Percentiles rank a stretch among this genome's conserved stretches.
Evolutionary conservation across 2,888 invertebrate species (phyloP).

Genomic region (Pammene aurita): DNA sequence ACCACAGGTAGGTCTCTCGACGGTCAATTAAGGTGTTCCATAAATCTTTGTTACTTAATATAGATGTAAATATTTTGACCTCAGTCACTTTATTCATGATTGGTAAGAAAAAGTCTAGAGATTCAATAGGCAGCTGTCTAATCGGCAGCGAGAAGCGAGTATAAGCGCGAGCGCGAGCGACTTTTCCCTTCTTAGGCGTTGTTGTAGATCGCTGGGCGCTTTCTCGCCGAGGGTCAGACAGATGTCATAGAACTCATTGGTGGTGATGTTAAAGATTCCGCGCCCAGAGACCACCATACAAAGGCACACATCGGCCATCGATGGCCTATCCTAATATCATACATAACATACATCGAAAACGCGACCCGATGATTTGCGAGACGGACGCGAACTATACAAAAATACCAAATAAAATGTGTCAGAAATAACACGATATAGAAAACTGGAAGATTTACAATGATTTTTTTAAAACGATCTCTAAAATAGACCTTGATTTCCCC

Average conservation of each 20-base stretch:
- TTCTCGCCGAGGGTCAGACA: too few species aligned
- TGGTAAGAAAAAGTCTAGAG: not conserved
- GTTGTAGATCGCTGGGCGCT: too few species aligned
- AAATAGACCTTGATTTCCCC: slow-evolving; percentile 46
- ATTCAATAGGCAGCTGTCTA: not conserved
- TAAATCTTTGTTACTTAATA: not conserved
- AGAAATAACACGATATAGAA: slow-evolving; percentile 65
- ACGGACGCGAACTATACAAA: slow-evolving; percentile 70
- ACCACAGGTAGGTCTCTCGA: slow-evolving; percentile 17
- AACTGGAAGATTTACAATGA: slow-evolving; percentile 72
- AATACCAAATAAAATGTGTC: slow-evolving; percentile 73
- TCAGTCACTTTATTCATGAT: not conserved
- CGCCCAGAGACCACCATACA: slow-evolving; percentile 14
- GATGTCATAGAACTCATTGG: too few species aligned
- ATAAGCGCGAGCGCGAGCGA: too few species aligned
- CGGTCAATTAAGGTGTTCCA: not conserved
- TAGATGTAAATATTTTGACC: not conserved
- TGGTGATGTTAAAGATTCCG: not conserved
- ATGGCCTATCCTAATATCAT: slow-evolving; percentile 54
- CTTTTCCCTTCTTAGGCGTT: too few species aligned
- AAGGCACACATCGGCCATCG: slow-evolving; percentile 39
- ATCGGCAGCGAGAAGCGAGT: too few species aligned
- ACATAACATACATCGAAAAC: slow-evolving; percentile 67
- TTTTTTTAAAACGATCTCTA: slow-evolving; percentile 66
- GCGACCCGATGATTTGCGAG: slow-evolving; percentile 66